Evolutionary conservation across 2,888 invertebrate genomes (phyloP).

Genomic region (Scaptomyza reducta): DNA sequence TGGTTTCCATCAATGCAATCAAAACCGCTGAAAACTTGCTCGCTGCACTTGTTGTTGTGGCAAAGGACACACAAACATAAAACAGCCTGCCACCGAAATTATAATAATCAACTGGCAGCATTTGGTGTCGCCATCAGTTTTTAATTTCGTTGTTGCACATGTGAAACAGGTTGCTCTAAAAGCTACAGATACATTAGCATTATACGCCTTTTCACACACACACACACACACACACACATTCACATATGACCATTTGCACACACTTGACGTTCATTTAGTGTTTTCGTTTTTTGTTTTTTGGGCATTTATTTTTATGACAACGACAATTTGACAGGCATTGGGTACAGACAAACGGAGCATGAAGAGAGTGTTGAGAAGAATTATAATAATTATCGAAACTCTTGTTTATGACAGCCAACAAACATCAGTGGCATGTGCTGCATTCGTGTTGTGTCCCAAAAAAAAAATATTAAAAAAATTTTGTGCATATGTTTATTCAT

Average conservation of each 20-base stretch:
- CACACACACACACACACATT: background rate
- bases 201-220: slow-evolving; percentile 2
- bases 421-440: slow-evolving; percentile 51
- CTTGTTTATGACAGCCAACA: slow-evolving; percentile 55
- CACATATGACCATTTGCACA: slow-evolving; percentile 58
- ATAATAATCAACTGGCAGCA: slow-evolving; percentile 42
- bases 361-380: slow-evolving; percentile 34
- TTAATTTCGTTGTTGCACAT: slow-evolving; percentile 41
- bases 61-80: slow-evolving; percentile 28
- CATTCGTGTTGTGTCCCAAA: slow-evolving; percentile 27
- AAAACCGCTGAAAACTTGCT: slow-evolving; percentile 31
- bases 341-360: slow-evolving; percentile 37
- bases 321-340: slow-evolving; percentile 69
- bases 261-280: slow-evolving; percentile 56
- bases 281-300: slow-evolving; percentile 53
- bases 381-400: slow-evolving; percentile 72
- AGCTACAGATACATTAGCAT: slow-evolving; percentile 29
- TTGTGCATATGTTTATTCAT: slow-evolving; percentile 26
- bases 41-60: slow-evolving; percentile 21
- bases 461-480: background rate
- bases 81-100: slow-evolving; percentile 39
- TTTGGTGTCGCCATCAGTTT: slow-evolving; percentile 15
- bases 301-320: slow-evolving; percentile 68
- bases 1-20: slow-evolving; percentile 41
- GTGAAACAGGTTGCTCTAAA: slow-evolving; percentile 65